phyloP scores from a whole-genome alignment of 1,140 invertebrate genomes.

The Augochlora pura region DNA sequence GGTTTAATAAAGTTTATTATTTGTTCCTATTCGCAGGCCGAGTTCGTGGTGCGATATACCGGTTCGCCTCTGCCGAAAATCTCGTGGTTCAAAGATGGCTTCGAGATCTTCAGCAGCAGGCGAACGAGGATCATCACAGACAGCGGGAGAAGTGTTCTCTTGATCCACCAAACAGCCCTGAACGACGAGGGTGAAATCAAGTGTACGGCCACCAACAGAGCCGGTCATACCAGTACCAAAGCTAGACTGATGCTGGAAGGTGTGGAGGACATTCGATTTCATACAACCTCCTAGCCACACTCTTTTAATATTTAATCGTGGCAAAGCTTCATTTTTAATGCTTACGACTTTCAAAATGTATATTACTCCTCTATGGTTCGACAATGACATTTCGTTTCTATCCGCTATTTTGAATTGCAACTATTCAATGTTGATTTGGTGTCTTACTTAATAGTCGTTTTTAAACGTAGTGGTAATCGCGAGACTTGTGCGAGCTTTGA shows the following conservation, averaged over 20 bases:
- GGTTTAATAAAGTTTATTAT: neutral
- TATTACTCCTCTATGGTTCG: neutral
- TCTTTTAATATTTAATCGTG: too few species aligned
- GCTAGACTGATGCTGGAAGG: constrained; percentile 87
- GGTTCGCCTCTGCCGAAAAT: constrained; percentile 92
- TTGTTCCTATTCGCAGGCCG: constrained; percentile 79
- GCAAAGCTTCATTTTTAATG: too few species aligned
- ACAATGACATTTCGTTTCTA: too few species aligned
- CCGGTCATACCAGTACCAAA: constrained; percentile 88
- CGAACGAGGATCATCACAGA: constrained; percentile 89
- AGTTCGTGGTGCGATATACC: constrained; percentile 90
- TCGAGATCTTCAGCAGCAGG: constrained; percentile 91
- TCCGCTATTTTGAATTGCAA: too few species aligned
- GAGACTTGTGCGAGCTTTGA: too few species aligned
- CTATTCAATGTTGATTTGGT: too few species aligned
- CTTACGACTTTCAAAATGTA: neutral
- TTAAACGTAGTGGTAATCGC: too few species aligned
- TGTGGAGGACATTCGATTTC: constrained; percentile 53
- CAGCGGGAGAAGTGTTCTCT: constrained; percentile 87
- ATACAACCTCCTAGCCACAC: neutral
- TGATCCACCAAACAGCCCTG: constrained; percentile 89
- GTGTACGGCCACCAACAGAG: constrained; percentile 91
- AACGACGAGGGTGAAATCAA: constrained; percentile 93
- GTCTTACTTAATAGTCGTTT: too few species aligned
- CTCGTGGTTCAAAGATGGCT: constrained; percentile 95